Conservation (phyloP, 2,888 invertebrate genomes). For the Gari tellinella region DNA sequence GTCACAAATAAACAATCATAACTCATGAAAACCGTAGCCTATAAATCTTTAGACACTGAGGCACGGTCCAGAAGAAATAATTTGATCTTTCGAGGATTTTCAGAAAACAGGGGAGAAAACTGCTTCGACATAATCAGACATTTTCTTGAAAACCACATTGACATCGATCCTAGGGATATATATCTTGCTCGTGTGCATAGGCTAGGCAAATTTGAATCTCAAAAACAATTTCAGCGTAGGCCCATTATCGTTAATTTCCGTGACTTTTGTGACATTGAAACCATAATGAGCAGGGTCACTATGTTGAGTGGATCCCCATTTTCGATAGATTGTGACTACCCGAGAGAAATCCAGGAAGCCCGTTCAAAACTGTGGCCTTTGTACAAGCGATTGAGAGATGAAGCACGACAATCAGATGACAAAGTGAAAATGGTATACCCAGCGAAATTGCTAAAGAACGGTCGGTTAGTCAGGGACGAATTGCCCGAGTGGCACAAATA, state of each 20-base stretch:
- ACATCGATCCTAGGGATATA: conserved; percentile 10
- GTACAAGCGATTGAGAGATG: neutral
- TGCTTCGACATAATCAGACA: conserved; percentile 12
- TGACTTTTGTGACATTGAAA: conserved; percentile 13
- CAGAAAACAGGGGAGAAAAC: conserved; percentile 19
- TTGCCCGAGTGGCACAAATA: conserved; percentile 6
- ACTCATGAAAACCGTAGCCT: conserved; percentile 1
- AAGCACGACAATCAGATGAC: neutral
- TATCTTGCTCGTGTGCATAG: conserved; percentile 20
- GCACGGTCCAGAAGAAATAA: conserved; percentile 23
- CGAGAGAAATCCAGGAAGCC: conserved; percentile 22
- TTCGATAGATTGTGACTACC: conserved; percentile 17
- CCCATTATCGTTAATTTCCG: conserved; percentile 17
- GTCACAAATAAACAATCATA: too few relatives aligned
- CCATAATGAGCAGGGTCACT: conserved; percentile 9
- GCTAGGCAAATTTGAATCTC: neutral
- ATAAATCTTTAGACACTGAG: conserved; percentile 32
- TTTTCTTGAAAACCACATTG: conserved; percentile 11
- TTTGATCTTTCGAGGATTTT: conserved; percentile 15
- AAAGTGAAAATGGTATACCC: conserved; percentile 10
- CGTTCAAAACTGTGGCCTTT: conserved; percentile 9
- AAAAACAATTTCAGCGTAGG: neutral
- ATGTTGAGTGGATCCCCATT: conserved; percentile 13
- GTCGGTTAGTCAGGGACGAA: neutral
- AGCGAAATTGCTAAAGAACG: neutral